phyloP scores from a whole-genome alignment of 1,140 invertebrate species.

The Caerostris darwini region DNA sequence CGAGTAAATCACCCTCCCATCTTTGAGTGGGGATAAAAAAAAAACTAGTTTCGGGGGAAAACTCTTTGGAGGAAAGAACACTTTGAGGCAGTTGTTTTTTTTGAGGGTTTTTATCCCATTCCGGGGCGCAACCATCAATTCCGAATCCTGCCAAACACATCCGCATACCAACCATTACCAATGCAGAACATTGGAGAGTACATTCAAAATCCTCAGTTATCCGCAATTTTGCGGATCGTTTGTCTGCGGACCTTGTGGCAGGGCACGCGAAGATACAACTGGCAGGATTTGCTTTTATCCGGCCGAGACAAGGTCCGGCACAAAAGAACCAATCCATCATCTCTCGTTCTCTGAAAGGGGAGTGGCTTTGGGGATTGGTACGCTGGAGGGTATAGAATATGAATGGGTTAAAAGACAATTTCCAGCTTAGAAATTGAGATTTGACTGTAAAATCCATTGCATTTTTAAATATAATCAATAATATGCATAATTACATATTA shows the following conservation, averaged over 20 bases:
- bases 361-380: not conserved
- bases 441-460: too few relatives aligned
- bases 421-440: too few relatives aligned
- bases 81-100: not conserved
- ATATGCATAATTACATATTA: too few relatives aligned
- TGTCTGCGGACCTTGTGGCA: conserved; percentile 40
- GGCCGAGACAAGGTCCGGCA: not conserved
- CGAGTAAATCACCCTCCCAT: conserved; percentile 36
- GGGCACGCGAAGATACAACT: conserved; percentile 32
- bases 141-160: conserved; percentile 37
- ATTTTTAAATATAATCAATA: too few relatives aligned
- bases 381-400: too few relatives aligned
- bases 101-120: conserved; percentile 20
- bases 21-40: not conserved
- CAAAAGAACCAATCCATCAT: conserved; percentile 56
- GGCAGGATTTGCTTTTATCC: conserved; percentile 52
- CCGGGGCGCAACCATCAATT: conserved; percentile 53
- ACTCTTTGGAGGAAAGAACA: not conserved
- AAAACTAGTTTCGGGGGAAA: not conserved
- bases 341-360: not conserved
- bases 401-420: too few relatives aligned
- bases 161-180: conserved; percentile 42
- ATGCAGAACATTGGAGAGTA: conserved; percentile 53
- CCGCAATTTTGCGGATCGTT: conserved; percentile 67
- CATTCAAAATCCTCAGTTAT: conserved; percentile 74